A percentile compares a stretch with the other conserved stretches of the same genome.
Conservation (phyloP, 2,888 invertebrate species). For the Gari tellinella region DNA sequence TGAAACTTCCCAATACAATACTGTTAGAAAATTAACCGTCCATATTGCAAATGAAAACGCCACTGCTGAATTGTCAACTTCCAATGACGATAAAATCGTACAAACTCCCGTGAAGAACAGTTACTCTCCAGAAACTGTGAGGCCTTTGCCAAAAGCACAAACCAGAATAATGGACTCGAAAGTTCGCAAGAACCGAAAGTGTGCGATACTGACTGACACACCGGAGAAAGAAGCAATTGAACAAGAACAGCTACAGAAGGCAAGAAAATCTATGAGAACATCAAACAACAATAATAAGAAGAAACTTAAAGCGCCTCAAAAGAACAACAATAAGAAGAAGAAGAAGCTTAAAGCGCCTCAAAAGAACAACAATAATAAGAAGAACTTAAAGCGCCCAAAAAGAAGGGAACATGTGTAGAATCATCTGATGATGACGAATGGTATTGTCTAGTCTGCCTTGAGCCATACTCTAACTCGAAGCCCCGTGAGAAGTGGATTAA, state of each 20-base stretch:
- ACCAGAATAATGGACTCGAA: neutral
- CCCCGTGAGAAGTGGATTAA: slow-evolving; percentile 23
- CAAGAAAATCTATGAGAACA: neutral
- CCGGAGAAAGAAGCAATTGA: slow-evolving; percentile 1
- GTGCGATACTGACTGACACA: neutral
- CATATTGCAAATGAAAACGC: neutral
- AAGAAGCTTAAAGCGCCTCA: too few relatives aligned
- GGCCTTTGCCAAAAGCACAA: slow-evolving; percentile 5
- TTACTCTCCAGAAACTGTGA: neutral
- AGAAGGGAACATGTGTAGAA: too few relatives aligned
- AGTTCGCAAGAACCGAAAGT: slow-evolving; percentile 1
- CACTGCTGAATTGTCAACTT: neutral
- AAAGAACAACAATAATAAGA: too few relatives aligned
- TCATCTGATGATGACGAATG: slow-evolving; percentile 23
- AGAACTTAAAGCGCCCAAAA: too few relatives aligned
- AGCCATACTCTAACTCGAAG: slow-evolving; percentile 14
- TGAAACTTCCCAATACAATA: slow-evolving; percentile 5
- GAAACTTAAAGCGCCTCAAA: too few relatives aligned
- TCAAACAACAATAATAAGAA: too few relatives aligned
- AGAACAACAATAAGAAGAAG: too few relatives aligned
- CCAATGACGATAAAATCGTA: slow-evolving; percentile 2
- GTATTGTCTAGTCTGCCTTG: slow-evolving; percentile 20
- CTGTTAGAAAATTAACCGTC: slow-evolving; percentile 1
- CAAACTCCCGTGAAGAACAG: neutral
- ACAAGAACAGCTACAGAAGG: neutral